phyloP scores from a whole-genome alignment of 2,113 vertebrate genomes.

The Poicephalus meyeri region DNA sequence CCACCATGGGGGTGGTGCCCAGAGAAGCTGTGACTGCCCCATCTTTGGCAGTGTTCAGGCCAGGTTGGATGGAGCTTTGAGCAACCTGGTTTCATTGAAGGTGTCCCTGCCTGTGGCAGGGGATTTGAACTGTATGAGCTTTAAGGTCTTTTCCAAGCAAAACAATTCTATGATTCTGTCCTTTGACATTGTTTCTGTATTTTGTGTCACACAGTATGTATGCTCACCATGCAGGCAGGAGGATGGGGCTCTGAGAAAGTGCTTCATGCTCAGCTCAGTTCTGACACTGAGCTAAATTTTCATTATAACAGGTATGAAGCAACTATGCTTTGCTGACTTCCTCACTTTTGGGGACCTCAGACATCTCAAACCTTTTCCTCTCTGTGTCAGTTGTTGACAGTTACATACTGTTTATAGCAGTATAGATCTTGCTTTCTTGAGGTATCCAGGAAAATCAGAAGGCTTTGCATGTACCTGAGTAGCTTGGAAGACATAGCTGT shows the following conservation, averaged over 20 bases:
- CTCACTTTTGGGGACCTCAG: not conserved
- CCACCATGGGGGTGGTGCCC: not conserved
- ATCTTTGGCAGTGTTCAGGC: not conserved
- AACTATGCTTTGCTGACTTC: not conserved
- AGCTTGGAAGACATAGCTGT: not conserved
- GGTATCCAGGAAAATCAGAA: not conserved
- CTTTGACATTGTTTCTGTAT: fast-evolving
- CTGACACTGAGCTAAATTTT: not conserved
- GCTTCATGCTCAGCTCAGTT: not conserved
- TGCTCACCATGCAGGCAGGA: not conserved
- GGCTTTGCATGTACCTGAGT: not conserved
- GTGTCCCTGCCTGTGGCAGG: not conserved
- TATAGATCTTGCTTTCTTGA: not conserved
- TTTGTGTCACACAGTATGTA: not conserved
- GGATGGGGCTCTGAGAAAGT: not conserved
- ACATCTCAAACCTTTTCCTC: not conserved
- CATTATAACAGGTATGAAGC: not conserved
- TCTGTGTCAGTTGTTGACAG: not conserved
- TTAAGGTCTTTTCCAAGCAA: not conserved
- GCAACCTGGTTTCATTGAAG: not conserved
- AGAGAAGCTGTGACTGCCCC: not conserved
- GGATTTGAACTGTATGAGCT: not conserved
- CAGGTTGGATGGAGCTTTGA: not conserved
- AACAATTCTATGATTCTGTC: not conserved
- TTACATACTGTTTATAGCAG: not conserved